Conservation (phyloP, 2,113 vertebrate genomes). For the Alexandromys fortis region DNA sequence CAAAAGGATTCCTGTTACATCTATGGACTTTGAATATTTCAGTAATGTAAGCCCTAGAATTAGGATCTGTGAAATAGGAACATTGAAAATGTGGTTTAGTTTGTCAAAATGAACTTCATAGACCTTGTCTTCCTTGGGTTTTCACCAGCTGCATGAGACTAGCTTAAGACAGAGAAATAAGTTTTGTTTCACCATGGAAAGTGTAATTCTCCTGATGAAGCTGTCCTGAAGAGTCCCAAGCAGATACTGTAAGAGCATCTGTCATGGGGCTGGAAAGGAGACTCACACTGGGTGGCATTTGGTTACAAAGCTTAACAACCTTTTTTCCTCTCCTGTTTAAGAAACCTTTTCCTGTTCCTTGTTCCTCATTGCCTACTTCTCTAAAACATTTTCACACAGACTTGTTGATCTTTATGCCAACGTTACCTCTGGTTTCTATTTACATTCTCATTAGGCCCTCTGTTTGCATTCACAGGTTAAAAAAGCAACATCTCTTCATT, state of each 20-base stretch:
- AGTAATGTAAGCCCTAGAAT: background rate
- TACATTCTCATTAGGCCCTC: constrained; percentile 37
- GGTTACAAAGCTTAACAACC: constrained; percentile 28
- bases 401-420: constrained; percentile 44
- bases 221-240: background rate
- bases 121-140: background rate
- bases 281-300: background rate
- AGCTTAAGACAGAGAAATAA: background rate
- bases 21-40: background rate
- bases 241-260: background rate
- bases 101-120: constrained; percentile 24
- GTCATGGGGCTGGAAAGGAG: background rate
- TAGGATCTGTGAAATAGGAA: background rate
- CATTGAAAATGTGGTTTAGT: constrained; percentile 19
- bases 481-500: constrained; percentile 24
- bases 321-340: constrained; percentile 43
- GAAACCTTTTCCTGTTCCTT: background rate
- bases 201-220: background rate
- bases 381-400: constrained; percentile 40
- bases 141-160: background rate
- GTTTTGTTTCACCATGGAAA: constrained; percentile 5
- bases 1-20: background rate
- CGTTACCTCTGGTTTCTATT: constrained; percentile 49
- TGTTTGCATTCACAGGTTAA: constrained; percentile 60
- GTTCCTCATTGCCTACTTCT: constrained; percentile 28